Conservation (phyloP, 2,888 invertebrate genomes). For the Epistrophella euchroma region DNA sequence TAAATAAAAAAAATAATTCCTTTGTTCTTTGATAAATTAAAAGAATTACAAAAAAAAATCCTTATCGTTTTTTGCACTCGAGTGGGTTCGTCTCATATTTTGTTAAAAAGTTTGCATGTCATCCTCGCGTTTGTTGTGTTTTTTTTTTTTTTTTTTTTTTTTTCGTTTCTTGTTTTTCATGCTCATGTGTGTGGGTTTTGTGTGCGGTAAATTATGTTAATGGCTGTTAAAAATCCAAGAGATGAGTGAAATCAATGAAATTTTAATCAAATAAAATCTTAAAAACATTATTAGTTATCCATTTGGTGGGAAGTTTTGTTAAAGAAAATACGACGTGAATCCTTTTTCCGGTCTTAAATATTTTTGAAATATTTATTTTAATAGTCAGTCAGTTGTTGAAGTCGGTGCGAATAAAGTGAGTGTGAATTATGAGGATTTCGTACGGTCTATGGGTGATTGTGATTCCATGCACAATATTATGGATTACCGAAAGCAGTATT, state of each 20-base stretch:
- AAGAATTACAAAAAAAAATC: constrained; percentile 26
- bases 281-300: constrained; percentile 38
- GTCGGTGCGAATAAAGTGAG: constrained; percentile 19
- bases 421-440: constrained; percentile 54
- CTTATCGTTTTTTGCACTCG: constrained; percentile 43
- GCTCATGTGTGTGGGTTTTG: constrained; percentile 42
- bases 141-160: constrained; percentile 9
- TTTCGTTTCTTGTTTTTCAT: not conserved
- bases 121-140: constrained; percentile 62
- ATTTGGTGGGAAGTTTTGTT: constrained; percentile 30
- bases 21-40: constrained; percentile 34
- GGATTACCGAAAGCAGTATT: constrained; percentile 62
- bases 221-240: constrained; percentile 49
- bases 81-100: constrained; percentile 53
- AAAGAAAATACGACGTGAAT: constrained; percentile 19
- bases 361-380: not conserved
- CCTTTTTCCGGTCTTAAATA: not conserved
- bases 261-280: constrained; percentile 38
- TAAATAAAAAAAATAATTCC: constrained; percentile 25
- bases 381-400: not conserved
- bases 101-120: constrained; percentile 32
- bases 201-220: constrained; percentile 65
- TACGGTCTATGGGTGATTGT: constrained; percentile 46
- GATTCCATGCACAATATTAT: constrained; percentile 61
- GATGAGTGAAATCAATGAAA: constrained; percentile 63